A percentile compares a stretch with the other conserved stretches of the same genome.
phyloP scores from a whole-genome alignment of 2,797 vertebrate genomes.

The Psittacula derbiana region DNA sequence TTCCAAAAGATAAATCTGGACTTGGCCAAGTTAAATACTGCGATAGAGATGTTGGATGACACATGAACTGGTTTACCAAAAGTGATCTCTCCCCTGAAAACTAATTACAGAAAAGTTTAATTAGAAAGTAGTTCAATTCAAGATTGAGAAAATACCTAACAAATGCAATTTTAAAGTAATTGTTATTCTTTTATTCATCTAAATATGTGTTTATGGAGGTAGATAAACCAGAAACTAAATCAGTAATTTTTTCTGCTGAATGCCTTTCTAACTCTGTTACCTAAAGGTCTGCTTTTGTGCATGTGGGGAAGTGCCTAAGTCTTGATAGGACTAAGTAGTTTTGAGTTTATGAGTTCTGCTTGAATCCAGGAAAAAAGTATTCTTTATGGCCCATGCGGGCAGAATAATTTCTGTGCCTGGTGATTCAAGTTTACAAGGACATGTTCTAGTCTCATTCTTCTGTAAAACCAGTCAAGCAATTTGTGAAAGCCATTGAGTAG shows the following conservation, averaged over 20 bases:
- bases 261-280: neutral
- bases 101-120: neutral
- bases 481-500: neutral
- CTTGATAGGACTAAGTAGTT: neutral
- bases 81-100: neutral
- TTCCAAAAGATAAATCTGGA: neutral
- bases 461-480: neutral
- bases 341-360: neutral
- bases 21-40: conserved; percentile 8
- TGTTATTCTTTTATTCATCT: neutral
- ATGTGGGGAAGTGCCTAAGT: neutral
- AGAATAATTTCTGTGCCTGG: neutral
- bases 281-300: neutral
- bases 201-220: neutral
- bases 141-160: neutral
- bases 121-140: neutral
- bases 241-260: neutral
- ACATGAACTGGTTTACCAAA: neutral
- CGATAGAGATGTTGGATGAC: neutral
- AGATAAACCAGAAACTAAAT: neutral
- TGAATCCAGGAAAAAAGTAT: neutral
- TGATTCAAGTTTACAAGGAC: neutral
- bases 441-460: neutral
- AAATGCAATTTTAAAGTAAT: neutral
- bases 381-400: neutral